These are phyloP conservation scores for Latheticus oryzae DNA, from an alignment of 2,888 invertebrate species.

Conservation along the genomic window DNA sequence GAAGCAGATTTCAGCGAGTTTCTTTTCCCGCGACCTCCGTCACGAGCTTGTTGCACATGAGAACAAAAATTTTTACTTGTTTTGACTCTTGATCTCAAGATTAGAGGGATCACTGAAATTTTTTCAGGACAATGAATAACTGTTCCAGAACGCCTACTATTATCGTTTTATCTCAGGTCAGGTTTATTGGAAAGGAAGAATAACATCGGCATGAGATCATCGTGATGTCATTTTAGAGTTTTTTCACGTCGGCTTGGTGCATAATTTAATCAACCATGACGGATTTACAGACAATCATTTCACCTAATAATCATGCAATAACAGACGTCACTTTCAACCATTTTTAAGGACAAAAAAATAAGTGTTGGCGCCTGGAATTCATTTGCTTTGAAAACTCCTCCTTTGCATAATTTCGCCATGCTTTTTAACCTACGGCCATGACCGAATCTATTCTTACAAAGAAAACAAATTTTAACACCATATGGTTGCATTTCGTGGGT, in stretches of 20 bases:
- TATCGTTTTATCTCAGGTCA: constrained; percentile 16
- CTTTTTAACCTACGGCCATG: neutral
- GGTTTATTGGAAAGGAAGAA: constrained; percentile 6
- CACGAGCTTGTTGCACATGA: constrained; percentile 4
- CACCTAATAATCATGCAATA: no score
- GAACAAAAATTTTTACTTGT: constrained; percentile 7
- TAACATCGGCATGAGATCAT: constrained; percentile 10
- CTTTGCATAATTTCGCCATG: constrained; percentile 11
- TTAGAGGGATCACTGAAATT: neutral
- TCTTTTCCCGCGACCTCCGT: constrained; percentile 7
- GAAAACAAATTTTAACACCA: constrained; percentile 18
- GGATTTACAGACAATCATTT: constrained; percentile 1
- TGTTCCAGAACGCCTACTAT: constrained; percentile 3
- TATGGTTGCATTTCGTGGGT: constrained; percentile 20
- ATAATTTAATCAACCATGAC: constrained; percentile 13
- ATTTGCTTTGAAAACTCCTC: constrained; percentile 5
- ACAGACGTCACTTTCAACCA: neutral
- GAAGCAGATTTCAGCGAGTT: constrained; percentile 1
- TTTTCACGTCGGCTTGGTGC: constrained; percentile 1
- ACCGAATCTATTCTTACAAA: neutral
- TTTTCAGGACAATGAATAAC: constrained; percentile 12
- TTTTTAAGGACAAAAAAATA: neutral
- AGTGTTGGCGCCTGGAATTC: constrained; percentile 10
- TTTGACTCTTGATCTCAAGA: constrained; percentile 13
- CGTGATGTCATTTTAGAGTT: constrained; percentile 5